A percentile compares a stretch with the other conserved stretches of the same genome.
Evolutionary conservation across 2,113 vertebrate genomes (phyloP).

Genomic region (Strix aluco): DNA sequence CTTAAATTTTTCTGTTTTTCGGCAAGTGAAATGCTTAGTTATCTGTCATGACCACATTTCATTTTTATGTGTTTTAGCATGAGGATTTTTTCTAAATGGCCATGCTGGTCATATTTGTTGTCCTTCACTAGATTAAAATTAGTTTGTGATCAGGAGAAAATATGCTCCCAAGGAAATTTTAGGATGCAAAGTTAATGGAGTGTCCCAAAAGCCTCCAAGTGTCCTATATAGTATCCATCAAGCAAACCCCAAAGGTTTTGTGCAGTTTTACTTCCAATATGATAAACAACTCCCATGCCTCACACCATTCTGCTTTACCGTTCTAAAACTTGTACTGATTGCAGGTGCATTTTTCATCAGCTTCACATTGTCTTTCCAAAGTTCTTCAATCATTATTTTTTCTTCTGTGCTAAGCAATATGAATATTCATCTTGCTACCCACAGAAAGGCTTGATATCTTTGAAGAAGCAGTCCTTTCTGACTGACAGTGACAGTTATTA

Average conservation of each 20-base stretch:
- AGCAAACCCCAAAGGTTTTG: constrained; percentile 63
- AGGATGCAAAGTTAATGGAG: constrained; percentile 65
- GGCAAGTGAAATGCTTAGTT: constrained; percentile 11
- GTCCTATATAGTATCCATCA: constrained; percentile 52
- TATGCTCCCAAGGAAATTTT: constrained; percentile 59
- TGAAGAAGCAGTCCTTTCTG: constrained; percentile 33
- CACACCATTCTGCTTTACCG: constrained; percentile 1
- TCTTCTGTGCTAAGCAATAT: not conserved
- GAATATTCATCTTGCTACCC: constrained; percentile 51
- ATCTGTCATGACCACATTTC: constrained; percentile 5
- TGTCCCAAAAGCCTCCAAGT: constrained; percentile 63
- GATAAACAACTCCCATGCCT: constrained; percentile 43
- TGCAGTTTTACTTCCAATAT: constrained; percentile 16
- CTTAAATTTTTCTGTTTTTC: not conserved
- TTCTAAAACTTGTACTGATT: constrained; percentile 39
- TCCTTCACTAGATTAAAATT: constrained; percentile 53
- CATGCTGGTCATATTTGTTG: constrained; percentile 30
- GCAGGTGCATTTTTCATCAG: constrained; percentile 20
- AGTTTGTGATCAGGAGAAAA: constrained; percentile 46
- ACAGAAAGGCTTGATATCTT: constrained; percentile 2
- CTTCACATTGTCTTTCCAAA: constrained; percentile 37
- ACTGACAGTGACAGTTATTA: constrained; percentile 46
- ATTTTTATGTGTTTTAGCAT: constrained; percentile 16
- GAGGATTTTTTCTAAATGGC: not conserved
- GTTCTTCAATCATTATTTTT: constrained; percentile 39